Conservation (phyloP, 2,797 vertebrate species). For the Schizopygopsis malacanthus region DNA sequence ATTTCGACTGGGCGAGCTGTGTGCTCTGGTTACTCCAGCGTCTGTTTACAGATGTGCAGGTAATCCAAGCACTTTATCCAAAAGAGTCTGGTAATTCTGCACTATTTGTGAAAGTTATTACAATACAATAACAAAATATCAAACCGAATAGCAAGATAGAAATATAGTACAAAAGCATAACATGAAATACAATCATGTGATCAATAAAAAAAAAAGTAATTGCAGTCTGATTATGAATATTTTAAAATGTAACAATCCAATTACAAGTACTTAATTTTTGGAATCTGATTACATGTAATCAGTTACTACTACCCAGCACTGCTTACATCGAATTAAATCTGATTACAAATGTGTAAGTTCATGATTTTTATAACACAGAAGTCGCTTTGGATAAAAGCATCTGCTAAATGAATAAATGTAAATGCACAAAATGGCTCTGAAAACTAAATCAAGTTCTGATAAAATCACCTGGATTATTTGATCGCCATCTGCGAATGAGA, state of each 20-base stretch:
- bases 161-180: not conserved
- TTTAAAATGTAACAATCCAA: not conserved
- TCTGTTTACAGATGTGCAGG: conserved; percentile 73
- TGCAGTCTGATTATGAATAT: not conserved
- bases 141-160: not conserved
- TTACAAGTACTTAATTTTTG: not conserved
- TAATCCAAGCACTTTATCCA: not conserved
- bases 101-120: not conserved
- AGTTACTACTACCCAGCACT: not conserved
- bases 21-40: conserved; percentile 68
- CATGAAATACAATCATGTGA: not conserved
- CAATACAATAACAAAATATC: not conserved
- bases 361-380: too few species aligned
- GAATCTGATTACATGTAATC: not conserved
- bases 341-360: not conserved
- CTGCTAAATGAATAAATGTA: too few species aligned
- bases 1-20: conserved; percentile 63
- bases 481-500: not conserved
- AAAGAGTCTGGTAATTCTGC: not conserved
- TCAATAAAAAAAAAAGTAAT: not conserved
- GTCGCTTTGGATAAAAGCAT: too few species aligned
- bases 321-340: not conserved
- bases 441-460: not conserved
- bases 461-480: not conserved
- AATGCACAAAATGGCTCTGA: not conserved